Evolutionary conservation across 2,797 vertebrate species (phyloP).

Genomic region (Lepilemur ruficaudatus): DNA sequence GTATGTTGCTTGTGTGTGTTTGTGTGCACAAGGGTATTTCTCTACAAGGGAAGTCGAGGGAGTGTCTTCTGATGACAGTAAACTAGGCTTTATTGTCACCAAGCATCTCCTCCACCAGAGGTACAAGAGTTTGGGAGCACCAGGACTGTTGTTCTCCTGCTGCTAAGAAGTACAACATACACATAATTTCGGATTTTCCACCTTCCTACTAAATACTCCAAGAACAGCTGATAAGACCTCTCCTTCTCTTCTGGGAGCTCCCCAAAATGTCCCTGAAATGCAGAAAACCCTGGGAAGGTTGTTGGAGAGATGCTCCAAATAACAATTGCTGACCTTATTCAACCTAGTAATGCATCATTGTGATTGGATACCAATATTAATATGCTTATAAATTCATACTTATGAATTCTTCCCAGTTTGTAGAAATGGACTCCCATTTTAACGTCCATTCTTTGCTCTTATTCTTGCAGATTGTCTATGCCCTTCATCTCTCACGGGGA

Average conservation of each 20-base stretch:
- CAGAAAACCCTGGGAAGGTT: neutral
- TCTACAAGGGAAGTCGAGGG: neutral
- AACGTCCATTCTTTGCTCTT: neutral
- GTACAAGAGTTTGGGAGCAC: neutral
- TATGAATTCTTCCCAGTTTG: neutral
- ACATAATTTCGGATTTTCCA: neutral
- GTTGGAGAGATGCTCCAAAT: neutral
- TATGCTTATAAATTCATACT: neutral
- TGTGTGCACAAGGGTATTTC: neutral
- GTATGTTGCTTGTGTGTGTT: fast-evolving
- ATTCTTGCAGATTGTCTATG: neutral
- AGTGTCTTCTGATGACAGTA: neutral
- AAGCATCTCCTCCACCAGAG: neutral
- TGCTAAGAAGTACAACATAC: neutral
- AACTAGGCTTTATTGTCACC: neutral
- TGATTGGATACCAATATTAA: neutral
- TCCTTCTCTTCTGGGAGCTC: neutral
- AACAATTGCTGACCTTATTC: neutral
- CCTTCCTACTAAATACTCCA: neutral
- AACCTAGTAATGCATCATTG: neutral
- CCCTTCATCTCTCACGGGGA: neutral
- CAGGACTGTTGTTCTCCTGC: neutral
- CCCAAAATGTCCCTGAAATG: neutral
- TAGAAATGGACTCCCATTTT: neutral
- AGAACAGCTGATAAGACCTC: neutral